Conservation (phyloP, 1,140 invertebrate species). For the Ceratina australensis region DNA sequence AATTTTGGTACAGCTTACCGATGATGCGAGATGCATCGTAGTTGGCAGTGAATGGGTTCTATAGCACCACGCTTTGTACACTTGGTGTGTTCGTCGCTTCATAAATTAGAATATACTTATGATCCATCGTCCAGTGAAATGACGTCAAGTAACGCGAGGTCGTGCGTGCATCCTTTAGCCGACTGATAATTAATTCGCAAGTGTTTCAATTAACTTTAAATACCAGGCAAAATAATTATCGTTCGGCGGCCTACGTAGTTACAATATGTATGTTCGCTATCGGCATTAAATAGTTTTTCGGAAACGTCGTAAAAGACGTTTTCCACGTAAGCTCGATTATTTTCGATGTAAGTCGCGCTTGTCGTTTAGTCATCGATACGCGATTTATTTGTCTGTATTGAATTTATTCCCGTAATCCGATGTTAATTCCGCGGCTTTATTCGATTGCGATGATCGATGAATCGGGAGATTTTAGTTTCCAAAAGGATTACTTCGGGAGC, state of each 20-base stretch:
- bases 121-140: not conserved
- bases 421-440: constrained; percentile 1
- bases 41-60: too few species aligned
- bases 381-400: not conserved
- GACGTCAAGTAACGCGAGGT: constrained; percentile 36
- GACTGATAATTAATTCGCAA: not conserved
- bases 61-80: too few species aligned
- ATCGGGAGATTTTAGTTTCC: not conserved
- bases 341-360: not conserved
- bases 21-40: too few species aligned
- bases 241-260: not conserved
- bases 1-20: too few species aligned
- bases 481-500: not conserved
- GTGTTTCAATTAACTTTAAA: not conserved
- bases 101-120: constrained; percentile 25
- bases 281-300: not conserved
- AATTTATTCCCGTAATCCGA: not conserved
- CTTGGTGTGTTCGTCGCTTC: not conserved
- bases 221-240: not conserved
- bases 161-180: not conserved
- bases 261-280: not conserved
- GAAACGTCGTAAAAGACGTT: not conserved
- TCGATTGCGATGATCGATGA: not conserved
- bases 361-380: not conserved
- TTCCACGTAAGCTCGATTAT: not conserved